Evolutionary conservation across 2,797 vertebrate genomes (phyloP), one percentile per base, ranked within the genome.

Genomic region (Coregonus suidteri): DNA sequence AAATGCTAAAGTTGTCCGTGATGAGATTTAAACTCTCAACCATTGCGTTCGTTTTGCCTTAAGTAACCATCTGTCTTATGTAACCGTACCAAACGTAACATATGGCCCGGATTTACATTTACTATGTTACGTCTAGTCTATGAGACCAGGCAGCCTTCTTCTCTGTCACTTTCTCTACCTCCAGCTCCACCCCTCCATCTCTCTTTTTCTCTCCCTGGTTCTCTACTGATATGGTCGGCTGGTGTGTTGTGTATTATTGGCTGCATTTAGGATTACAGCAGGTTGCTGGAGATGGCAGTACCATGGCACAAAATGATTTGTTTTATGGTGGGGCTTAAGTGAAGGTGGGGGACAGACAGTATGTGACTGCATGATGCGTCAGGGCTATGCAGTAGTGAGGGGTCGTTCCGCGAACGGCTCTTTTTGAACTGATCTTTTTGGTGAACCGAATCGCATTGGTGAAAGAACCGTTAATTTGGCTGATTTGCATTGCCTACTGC

Each of bases 241-340:
- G 30, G 35, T 62, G 62, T 53, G 35, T 62, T 16, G 25, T 76
- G 9, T 20, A 2, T 11, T 66, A 4, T 71, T 74, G 16, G 1
- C 4, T 77, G 54, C 1, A 66, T 78, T 30, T 66, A 30, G 59
- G 30, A 25, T 70, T 14, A 0, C 25, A n/a, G n/a, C 59, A 30
- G 20, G 3, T 37, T 2, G 54, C 9, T 78, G 52, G 14, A 20
- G 34, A 41, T 75, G 47, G 65, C 81, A 59, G 71, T 52, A 41
- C 35, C 35, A 11, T 34, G 4, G 16, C 6, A 71, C 52, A 68
- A 54, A 54, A 51, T 35, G 64, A 56, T 78, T 74, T 30, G 18
- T 64, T 62, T 64, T 37, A 41, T 65, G 11, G 35, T n/a, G 71
- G 51, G 15, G 15, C 30, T 70, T 69, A 75, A 37, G 66, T 77